phyloP scores from a whole-genome alignment of 2,888 invertebrate species.

The Lepidochitona cinerea region DNA sequence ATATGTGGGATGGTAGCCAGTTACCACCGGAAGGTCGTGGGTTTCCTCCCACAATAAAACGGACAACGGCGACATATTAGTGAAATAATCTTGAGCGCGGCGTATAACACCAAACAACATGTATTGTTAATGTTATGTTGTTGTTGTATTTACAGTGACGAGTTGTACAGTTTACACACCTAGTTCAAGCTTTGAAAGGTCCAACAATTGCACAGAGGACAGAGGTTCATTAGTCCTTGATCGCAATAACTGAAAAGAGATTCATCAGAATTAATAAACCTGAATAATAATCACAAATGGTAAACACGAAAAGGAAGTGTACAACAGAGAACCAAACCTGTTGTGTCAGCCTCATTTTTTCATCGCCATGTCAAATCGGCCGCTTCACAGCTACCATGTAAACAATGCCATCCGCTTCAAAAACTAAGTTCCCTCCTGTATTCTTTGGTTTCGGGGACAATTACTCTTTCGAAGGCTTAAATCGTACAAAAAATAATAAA shows the following conservation, averaged over 20 bases:
- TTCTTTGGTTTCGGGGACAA: background rate
- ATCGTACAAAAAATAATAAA: background rate
- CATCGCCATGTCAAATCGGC: background rate
- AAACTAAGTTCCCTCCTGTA: background rate
- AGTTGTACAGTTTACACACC: conserved; percentile 39
- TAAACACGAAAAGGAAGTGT: background rate
- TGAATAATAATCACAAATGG: background rate
- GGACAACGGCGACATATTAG: no score
- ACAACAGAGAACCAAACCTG: background rate
- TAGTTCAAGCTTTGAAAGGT: conserved; percentile 53
- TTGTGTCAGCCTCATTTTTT: background rate
- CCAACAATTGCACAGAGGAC: conserved; percentile 49
- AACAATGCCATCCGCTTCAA: background rate
- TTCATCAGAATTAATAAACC: background rate
- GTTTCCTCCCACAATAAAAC: no score
- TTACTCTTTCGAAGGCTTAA: no score
- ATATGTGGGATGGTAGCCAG: no score
- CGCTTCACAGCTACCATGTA: background rate
- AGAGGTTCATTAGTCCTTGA: conserved; percentile 46
- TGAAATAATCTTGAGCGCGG: no score
- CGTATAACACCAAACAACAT: no score
- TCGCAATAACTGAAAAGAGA: conserved; percentile 45
- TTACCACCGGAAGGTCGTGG: no score
- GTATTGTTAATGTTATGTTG: background rate
- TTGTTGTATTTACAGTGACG: background rate